These are phyloP conservation scores for Drosophila paramelanica DNA, from an alignment of 2,888 invertebrate species.

Conservation along the genomic window DNA sequence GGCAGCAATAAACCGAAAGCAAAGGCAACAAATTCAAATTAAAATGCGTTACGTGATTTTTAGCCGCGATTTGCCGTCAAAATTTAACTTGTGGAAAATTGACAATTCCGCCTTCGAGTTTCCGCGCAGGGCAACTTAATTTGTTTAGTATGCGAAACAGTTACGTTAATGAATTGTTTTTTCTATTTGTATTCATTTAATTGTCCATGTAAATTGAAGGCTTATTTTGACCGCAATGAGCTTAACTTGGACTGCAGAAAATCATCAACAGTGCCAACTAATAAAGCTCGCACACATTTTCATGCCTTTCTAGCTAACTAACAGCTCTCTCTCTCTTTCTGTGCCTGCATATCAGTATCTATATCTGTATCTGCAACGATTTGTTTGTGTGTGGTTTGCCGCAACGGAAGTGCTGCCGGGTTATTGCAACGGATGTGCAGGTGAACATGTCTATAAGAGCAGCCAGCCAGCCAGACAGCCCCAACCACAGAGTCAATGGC, in stretches of 20 bases:
- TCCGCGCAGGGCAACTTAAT: constrained; percentile 6
- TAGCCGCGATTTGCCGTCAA: constrained; percentile 20
- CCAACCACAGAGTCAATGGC: constrained; percentile 27
- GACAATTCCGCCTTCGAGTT: constrained; percentile 57
- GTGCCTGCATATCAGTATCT: constrained; percentile 5
- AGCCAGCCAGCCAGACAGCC: background rate
- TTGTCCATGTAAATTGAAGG: constrained; percentile 33
- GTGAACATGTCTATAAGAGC: constrained; percentile 21
- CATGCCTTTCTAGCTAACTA: background rate
- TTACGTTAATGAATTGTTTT: constrained; percentile 58
- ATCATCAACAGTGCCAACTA: background rate
- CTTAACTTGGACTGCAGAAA: background rate
- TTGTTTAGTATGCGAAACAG: constrained; percentile 50
- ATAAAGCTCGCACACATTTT: background rate
- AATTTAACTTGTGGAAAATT: constrained; percentile 73
- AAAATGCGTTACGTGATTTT: constrained; percentile 62
- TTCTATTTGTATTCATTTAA: constrained; percentile 37
- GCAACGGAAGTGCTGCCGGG: constrained; percentile 44
- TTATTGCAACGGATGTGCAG: constrained; percentile 39
- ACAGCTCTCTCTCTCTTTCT: background rate
- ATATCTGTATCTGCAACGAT: constrained; percentile 14
- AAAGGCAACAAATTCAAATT: constrained; percentile 42
- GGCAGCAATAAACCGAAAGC: background rate
- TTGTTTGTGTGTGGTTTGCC: constrained; percentile 35
- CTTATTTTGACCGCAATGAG: constrained; percentile 3